A percentile compares a stretch with the other conserved stretches of the same genome.
These are phyloP conservation scores for Orius insidiosus DNA, from an alignment of 1,140 invertebrate species.

Conservation along the genomic window DNA sequence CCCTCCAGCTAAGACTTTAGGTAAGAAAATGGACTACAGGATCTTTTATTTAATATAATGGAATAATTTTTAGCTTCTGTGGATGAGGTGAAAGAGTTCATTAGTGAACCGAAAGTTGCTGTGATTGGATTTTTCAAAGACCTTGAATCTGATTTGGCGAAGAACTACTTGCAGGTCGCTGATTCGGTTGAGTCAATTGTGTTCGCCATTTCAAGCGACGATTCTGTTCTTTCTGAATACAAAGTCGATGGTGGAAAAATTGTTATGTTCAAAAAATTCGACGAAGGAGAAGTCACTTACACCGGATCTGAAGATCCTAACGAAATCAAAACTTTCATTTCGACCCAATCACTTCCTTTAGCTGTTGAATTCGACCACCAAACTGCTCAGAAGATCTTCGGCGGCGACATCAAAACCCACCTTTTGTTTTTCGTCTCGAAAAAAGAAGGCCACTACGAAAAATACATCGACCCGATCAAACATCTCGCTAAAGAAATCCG, in stretches of 20 bases:
- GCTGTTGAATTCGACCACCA: conserved; percentile 97
- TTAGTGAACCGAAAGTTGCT: conserved; percentile 59
- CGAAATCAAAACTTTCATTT: conserved; percentile 65
- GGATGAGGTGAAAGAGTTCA: conserved; percentile 71
- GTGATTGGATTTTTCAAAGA: conserved; percentile 94
- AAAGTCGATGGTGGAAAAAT: conserved; percentile 55
- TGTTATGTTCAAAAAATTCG: conserved; percentile 89
- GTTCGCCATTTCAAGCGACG: conserved; percentile 70
- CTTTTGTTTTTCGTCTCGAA: conserved; percentile 89
- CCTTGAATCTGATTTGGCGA: conserved; percentile 53
- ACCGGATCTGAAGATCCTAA: conserved; percentile 35
- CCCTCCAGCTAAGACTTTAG: conserved; percentile 67
- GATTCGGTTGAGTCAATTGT: conserved; percentile 65
- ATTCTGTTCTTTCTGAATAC: conserved; percentile 57
- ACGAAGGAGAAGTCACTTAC: conserved; percentile 73
- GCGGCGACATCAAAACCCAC: conserved; percentile 92
- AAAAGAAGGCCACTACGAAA: conserved; percentile 63
- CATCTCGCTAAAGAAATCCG: conserved; percentile 75
- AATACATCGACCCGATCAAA: conserved; percentile 53
- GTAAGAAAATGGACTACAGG: too few relatives aligned
- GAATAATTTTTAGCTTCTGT: too few relatives aligned
- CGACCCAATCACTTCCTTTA: conserved; percentile 70
- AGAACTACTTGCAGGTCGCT: conserved; percentile 68
- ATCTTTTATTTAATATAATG: too few relatives aligned
- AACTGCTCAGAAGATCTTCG: conserved; percentile 94